Conservation (phyloP, 2,888 invertebrate species). For the Baronia brevicornis region DNA sequence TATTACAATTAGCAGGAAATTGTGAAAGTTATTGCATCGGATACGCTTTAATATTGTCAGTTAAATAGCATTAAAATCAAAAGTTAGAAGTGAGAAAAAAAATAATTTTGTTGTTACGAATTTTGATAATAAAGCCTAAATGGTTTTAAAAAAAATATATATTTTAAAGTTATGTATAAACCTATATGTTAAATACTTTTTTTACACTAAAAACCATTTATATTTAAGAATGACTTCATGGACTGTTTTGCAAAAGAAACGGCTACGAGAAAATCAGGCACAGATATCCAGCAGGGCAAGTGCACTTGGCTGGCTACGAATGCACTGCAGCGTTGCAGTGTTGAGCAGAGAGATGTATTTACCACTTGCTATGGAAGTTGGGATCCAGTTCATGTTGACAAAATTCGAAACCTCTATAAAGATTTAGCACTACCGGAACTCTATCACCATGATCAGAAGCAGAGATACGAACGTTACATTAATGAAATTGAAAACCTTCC, state of each 20-base stretch:
- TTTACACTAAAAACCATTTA: too few species aligned
- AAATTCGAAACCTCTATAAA: constrained; percentile 10
- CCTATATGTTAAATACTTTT: too few species aligned
- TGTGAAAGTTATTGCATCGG: too few species aligned
- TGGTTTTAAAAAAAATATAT: too few species aligned
- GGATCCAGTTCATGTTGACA: constrained; percentile 73
- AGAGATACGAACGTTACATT: constrained; percentile 2
- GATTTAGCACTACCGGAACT: constrained; percentile 2
- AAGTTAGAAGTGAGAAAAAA: too few species aligned
- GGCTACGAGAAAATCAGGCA: constrained; percentile 48
- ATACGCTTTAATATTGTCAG: too few species aligned
- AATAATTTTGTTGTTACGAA: too few species aligned
- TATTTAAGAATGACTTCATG: constrained; percentile 83
- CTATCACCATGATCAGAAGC: constrained; percentile 1
- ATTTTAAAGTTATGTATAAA: too few species aligned
- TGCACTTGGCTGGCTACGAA: constrained; percentile 93
- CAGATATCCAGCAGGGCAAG: constrained; percentile 82
- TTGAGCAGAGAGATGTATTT: constrained; percentile 79
- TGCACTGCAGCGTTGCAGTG: constrained; percentile 81
- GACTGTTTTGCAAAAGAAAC: constrained; percentile 90
- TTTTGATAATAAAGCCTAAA: too few species aligned
- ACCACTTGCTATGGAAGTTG: constrained; percentile 79
- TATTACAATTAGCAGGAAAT: too few species aligned
- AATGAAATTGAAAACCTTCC: constrained; percentile 3
- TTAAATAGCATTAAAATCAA: too few species aligned